These are phyloP conservation scores for Pammene fasciana DNA, from an alignment of 2,888 invertebrate species.

Conservation along the genomic window DNA sequence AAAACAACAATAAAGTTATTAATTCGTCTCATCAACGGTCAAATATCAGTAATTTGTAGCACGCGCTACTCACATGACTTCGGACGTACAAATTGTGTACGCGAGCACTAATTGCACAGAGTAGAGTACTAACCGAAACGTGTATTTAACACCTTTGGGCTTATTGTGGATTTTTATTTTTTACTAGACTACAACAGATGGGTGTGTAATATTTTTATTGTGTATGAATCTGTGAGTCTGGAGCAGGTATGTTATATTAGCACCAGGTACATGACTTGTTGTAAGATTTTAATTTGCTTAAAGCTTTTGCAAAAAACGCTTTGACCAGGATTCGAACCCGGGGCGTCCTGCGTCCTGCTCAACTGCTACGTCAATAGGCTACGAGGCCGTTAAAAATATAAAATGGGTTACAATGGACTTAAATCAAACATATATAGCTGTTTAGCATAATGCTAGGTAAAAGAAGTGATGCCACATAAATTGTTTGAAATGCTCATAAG, in stretches of 20 bases:
- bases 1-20: constrained; percentile 44
- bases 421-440: no score
- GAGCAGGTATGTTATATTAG: constrained; percentile 3
- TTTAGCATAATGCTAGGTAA: no score
- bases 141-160: constrained; percentile 56
- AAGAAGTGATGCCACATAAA: no score
- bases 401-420: no score
- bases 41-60: constrained; percentile 77
- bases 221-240: not conserved
- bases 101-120: constrained; percentile 72
- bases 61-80: constrained; percentile 68
- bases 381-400: no score
- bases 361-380: no score
- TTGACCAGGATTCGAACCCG: no score
- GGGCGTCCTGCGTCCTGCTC: no score
- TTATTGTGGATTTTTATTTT: constrained; percentile 57
- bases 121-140: constrained; percentile 54
- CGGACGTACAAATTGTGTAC: constrained; percentile 62
- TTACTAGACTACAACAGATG: not conserved
- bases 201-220: not conserved
- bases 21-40: constrained; percentile 69
- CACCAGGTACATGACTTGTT: not conserved
- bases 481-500: no score
- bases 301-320: no score
- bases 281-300: not conserved